These are phyloP conservation scores for Conus betulinus DNA, from an alignment of 1,140 invertebrate species.

Conservation along the genomic window DNA sequence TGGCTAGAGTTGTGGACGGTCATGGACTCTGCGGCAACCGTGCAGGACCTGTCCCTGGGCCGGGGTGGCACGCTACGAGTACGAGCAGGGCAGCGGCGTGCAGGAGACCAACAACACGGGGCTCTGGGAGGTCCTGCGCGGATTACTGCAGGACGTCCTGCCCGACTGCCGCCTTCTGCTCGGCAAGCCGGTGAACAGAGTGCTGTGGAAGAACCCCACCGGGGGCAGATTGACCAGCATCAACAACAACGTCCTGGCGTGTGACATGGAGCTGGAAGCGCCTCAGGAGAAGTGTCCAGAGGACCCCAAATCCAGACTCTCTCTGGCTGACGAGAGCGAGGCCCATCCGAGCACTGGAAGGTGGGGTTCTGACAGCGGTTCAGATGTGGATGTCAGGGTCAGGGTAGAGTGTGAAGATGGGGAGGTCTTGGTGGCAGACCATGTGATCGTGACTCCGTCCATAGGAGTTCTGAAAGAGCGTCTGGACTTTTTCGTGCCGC, in stretches of 20 bases:
- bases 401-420: slow-evolving; percentile 8
- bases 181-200: not conserved
- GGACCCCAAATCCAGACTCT: too few species aligned
- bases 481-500: not conserved
- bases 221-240: not conserved
- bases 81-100: slow-evolving; percentile 16
- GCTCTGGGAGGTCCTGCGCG: not conserved
- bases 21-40: not conserved
- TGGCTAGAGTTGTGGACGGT: slow-evolving; percentile 15
- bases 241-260: slow-evolving; percentile 1
- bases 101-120: slow-evolving; percentile 1
- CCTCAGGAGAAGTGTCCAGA: too few species aligned
- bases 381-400: not conserved
- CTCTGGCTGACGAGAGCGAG: too few species aligned
- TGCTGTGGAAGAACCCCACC: not conserved
- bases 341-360: not conserved
- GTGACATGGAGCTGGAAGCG: too few species aligned
- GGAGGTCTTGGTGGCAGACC: not conserved
- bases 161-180: not conserved
- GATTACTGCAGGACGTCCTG: not conserved
- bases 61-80: not conserved
- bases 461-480: slow-evolving; percentile 4
- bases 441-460: slow-evolving; percentile 22
- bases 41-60: not conserved
- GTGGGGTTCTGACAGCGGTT: not conserved